Conservation (phyloP, 2,797 vertebrate species). For the Euphonia xanthogaster region DNA sequence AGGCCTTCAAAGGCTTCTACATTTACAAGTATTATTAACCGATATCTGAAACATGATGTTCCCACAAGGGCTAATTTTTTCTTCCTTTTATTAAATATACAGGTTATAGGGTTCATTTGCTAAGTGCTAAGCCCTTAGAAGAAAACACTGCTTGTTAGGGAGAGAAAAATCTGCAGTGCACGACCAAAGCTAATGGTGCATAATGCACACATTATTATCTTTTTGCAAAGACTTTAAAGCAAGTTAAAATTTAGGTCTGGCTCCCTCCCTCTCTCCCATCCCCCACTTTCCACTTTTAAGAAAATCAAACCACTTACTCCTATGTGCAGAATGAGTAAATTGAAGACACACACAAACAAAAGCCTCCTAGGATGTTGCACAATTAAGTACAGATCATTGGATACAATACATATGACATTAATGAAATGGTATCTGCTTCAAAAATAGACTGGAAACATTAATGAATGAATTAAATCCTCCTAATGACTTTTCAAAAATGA, state of each 20-base stretch:
- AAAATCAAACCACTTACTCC: conserved; percentile 49
- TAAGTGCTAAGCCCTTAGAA: conserved; percentile 70
- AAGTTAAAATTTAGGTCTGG: conserved; percentile 53
- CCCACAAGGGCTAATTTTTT: conserved; percentile 79
- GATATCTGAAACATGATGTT: conserved; percentile 84
- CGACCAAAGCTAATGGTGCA: conserved; percentile 50
- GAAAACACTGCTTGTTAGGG: conserved; percentile 66
- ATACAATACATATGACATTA: conserved; percentile 55
- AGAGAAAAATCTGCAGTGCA: conserved; percentile 63
- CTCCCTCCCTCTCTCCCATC: conserved; percentile 17
- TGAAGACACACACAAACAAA: conserved; percentile 52
- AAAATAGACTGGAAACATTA: conserved; percentile 59
- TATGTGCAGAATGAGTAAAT: conserved; percentile 41
- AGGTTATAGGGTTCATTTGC: conserved; percentile 78
- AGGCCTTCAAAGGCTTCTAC: conserved; percentile 85
- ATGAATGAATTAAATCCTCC: conserved; percentile 47
- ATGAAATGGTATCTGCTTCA: conserved; percentile 58
- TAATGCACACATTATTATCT: conserved; percentile 53
- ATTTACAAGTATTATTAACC: conserved; percentile 85
- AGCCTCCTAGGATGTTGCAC: conserved; percentile 41
- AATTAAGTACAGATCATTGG: conserved; percentile 52
- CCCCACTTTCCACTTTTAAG: conserved; percentile 28
- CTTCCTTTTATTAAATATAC: conserved; percentile 74
- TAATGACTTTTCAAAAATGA: conserved; percentile 54
- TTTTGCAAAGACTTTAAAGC: conserved; percentile 54